These are phyloP conservation scores for Lathronympha strigana DNA, from an alignment of 2,888 invertebrate species.

Conservation along the genomic window DNA sequence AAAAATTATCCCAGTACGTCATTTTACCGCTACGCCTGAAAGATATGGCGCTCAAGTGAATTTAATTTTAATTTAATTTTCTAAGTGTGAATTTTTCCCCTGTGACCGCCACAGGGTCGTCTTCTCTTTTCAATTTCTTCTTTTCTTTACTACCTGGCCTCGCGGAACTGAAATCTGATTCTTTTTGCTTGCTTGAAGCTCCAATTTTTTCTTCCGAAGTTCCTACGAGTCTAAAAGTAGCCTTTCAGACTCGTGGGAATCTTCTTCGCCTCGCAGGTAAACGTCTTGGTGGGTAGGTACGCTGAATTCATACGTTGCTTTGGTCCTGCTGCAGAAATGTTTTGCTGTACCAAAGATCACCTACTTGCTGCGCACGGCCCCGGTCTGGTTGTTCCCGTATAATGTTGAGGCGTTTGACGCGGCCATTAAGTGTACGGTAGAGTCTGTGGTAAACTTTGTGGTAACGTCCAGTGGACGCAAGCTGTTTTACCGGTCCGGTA, in stretches of 20 bases:
- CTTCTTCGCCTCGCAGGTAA: constrained; percentile 9
- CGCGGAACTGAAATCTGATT: background rate
- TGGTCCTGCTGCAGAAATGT: constrained; percentile 16
- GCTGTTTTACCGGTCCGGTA: constrained; percentile 10
- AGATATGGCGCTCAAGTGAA: background rate
- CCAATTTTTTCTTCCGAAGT: background rate
- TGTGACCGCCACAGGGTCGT: background rate
- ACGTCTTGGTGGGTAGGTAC: constrained; percentile 8
- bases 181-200: background rate
- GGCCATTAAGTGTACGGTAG: background rate
- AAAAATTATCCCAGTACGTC: too few relatives aligned
- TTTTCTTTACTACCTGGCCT: background rate
- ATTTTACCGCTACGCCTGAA: background rate
- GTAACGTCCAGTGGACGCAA: constrained; percentile 4
- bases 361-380: constrained; percentile 20
- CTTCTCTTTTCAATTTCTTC: background rate
- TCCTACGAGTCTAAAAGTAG: too few relatives aligned
- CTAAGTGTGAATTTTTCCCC: background rate
- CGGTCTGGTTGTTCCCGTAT: constrained; percentile 18
- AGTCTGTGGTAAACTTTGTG: background rate
- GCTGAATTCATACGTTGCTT: constrained; percentile 23
- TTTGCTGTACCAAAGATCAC: constrained; percentile 15
- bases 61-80: too few relatives aligned
- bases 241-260: background rate
- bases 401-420: background rate